A percentile compares a stretch with the other conserved stretches of the same genome.
Evolutionary conservation across 2,113 vertebrate species (phyloP).

Genomic region (Trichechus manatus): DNA sequence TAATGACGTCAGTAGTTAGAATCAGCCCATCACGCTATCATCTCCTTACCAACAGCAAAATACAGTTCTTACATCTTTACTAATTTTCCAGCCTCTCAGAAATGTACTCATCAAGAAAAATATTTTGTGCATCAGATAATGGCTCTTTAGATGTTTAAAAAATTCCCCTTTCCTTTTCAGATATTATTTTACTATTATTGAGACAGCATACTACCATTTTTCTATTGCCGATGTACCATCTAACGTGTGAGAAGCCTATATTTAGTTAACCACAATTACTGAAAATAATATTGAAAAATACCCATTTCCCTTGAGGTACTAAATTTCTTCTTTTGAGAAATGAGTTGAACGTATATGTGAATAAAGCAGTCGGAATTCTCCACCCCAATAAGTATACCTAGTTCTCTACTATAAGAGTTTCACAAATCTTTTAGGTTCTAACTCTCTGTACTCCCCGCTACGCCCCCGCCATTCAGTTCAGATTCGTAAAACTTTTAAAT

Average conservation of each 20-base stretch:
- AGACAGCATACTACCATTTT: constrained; percentile 63
- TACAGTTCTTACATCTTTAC: constrained; percentile 67
- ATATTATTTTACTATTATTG: constrained; percentile 71
- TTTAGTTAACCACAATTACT: constrained; percentile 70
- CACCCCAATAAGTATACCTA: background rate
- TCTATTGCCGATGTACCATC: constrained; percentile 69
- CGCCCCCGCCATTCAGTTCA: background rate
- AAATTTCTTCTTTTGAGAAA: constrained; percentile 53
- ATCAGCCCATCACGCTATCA: constrained; percentile 61
- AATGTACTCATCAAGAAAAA: constrained; percentile 70
- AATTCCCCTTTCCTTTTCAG: constrained; percentile 69
- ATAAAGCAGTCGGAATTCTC: background rate
- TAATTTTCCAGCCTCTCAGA: constrained; percentile 78
- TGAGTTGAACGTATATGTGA: background rate
- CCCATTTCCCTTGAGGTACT: background rate
- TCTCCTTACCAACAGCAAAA: constrained; percentile 60
- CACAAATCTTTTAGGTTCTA: background rate
- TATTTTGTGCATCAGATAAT: constrained; percentile 69
- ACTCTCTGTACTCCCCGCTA: background rate
- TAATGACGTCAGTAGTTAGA: constrained; percentile 76
- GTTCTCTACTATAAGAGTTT: background rate
- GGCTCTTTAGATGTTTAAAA: constrained; percentile 72
- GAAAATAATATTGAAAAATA: constrained; percentile 47
- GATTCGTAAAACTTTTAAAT: background rate
- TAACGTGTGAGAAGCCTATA: constrained; percentile 40